phyloP scores from a whole-genome alignment of 2,888 invertebrate species.

The Thumatha senex region DNA sequence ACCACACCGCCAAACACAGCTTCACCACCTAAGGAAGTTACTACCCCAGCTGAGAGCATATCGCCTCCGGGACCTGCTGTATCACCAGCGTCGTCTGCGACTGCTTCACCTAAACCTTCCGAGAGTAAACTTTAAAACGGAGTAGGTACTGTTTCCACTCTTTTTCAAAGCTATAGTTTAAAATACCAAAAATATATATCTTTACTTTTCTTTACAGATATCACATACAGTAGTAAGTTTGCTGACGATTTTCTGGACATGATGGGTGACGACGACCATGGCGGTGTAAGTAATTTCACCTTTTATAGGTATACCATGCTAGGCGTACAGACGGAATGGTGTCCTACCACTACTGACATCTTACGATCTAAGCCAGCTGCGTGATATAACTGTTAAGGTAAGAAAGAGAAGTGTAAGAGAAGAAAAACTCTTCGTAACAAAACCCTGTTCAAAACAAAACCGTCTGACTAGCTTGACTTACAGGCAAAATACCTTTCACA shows the following conservation, averaged over 20 bases:
- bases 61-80: neutral
- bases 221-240: slow-evolving; percentile 39
- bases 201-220: slow-evolving; percentile 4
- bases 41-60: neutral
- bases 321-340: neutral
- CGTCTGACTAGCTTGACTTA: no score
- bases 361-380: no score
- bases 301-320: neutral
- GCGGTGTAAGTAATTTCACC: slow-evolving; percentile 48
- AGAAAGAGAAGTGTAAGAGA: no score
- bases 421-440: no score
- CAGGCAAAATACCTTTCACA: no score
- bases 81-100: slow-evolving; percentile 1
- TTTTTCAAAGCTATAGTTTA: neutral
- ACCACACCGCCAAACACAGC: no score
- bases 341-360: no score
- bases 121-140: slow-evolving; percentile 21
- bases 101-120: slow-evolving; percentile 22
- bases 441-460: no score
- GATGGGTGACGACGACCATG: slow-evolving; percentile 49
- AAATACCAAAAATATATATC: neutral
- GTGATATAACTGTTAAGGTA: no score
- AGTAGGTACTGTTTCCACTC: slow-evolving; percentile 5
- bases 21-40: neutral
- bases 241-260: slow-evolving; percentile 65